Evolutionary conservation across 2,113 vertebrate species (phyloP).

Genomic region (Hiodon tergisus): DNA sequence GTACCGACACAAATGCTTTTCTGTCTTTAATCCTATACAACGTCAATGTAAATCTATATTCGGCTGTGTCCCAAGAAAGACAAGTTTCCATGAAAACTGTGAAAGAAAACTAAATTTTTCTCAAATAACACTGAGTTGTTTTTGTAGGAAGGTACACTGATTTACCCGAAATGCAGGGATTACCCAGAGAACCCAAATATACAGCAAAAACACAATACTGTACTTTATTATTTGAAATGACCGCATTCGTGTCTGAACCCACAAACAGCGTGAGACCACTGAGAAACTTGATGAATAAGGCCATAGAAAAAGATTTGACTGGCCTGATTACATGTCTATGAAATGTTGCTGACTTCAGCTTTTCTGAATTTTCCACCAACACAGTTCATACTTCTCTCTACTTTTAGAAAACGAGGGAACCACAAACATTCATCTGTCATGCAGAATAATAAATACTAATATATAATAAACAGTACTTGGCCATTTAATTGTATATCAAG

Average conservation of each 20-base stretch:
- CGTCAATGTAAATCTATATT: too few relatives aligned
- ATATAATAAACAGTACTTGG: not conserved
- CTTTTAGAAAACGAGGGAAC: not conserved
- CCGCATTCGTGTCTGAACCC: not conserved
- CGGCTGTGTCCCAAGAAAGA: too few relatives aligned
- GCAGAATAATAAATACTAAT: slow-evolving; percentile 6
- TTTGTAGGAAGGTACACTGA: not conserved
- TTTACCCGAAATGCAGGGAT: not conserved
- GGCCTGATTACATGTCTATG: not conserved
- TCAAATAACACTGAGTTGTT: not conserved
- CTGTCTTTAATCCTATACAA: too few relatives aligned
- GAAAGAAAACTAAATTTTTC: too few relatives aligned
- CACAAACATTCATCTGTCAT: slow-evolving; percentile 4
- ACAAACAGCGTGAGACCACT: not conserved
- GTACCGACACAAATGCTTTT: too few relatives aligned
- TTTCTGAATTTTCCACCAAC: not conserved
- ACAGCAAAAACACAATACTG: not conserved
- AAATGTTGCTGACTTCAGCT: not conserved
- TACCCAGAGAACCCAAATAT: too few relatives aligned
- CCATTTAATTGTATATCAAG: not conserved
- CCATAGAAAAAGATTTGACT: too few relatives aligned
- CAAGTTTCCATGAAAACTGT: too few relatives aligned
- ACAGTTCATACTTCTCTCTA: not conserved
- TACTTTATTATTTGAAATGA: not conserved
- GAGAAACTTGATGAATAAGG: not conserved